Evolutionary conservation across 2,113 vertebrate genomes (phyloP), one percentile per base, ranked within the genome.

Genomic region (Cyprinus carpio): DNA sequence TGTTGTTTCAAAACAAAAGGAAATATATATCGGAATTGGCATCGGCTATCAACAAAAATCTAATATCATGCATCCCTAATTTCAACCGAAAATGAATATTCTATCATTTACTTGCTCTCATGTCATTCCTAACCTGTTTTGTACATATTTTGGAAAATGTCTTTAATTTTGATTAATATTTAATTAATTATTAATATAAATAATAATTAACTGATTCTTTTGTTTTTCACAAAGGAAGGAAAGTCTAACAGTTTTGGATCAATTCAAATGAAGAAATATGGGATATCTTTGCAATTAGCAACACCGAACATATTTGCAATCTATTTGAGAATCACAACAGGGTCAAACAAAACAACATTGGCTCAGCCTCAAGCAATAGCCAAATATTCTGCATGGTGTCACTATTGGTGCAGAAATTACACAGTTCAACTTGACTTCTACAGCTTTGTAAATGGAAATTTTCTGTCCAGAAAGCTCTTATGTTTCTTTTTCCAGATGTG

Each of bases 371-470:
- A 72, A 72, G 34, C 18, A 40, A 72, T 43, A n/a, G 13, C 4
- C 34, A 74, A 5, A 74, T n/a, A 43, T 6, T 72, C 34, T 72
- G 71, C 13, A 25, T 74, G 31, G 9, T 5, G 18, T 69, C 31
- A 74, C 69, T 43, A 25, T 23, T 3, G 20, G 40, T 8, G 71
- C n/a, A 25, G n/a, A 46, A 46, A 25, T 27, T 6, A 16, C 40
- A 74, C 12, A n/a, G 3, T 27, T 27, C 34, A 40, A 34, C 18
- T 40, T 25, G 11, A 46, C 71, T 74, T 25, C 34, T 46, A n/a
- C 46, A 27, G 23, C 11, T 46, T 2, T 16, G n/a, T n/a, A 75
- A 64, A 46, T 5, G 83, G 91, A 89, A 92, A 89, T 88, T 56
- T 78, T 49, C 31, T 27, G 11, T 43, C 46, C 46, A 82, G 56